These are phyloP conservation scores for Meloidogyne chitwoodi DNA, from an alignment of 1,140 invertebrate genomes.

Conservation along the genomic window DNA sequence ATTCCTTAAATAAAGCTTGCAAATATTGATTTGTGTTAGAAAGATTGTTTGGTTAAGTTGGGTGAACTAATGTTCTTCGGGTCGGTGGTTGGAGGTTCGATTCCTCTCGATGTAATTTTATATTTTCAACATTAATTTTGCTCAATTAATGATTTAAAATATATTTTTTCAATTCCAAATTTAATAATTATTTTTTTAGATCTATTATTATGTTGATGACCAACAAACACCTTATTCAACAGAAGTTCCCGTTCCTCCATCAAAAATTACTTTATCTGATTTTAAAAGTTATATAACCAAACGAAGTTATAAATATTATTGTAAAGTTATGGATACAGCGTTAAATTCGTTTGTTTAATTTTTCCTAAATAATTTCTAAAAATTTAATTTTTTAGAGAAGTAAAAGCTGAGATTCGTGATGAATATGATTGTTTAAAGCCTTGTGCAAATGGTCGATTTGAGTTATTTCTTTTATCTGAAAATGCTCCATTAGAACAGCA, in stretches of 20 bases:
- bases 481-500: not conserved
- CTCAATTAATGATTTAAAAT: no score
- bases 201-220: constrained; percentile 87
- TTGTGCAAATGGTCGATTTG: constrained; percentile 15
- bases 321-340: constrained; percentile 21
- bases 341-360: constrained; percentile 21
- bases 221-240: constrained; percentile 97
- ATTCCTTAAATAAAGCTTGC: no score
- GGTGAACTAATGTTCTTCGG: no score
- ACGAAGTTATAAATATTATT: constrained; percentile 25
- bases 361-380: not conserved
- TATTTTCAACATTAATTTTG: no score
- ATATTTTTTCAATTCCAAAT: no score
- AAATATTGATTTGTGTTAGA: no score
- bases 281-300: constrained; percentile 69
- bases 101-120: not conserved
- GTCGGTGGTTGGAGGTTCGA: no score
- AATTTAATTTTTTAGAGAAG: constrained; percentile 9
- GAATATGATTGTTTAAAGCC: constrained; percentile 20
- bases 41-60: no score
- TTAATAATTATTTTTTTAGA: no score
- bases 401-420: constrained; percentile 27
- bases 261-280: constrained; percentile 87
- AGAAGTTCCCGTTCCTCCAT: constrained; percentile 86
- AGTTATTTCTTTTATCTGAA: constrained; percentile 27